These are phyloP conservation scores for Drosophila leonis DNA, from an alignment of 2,888 invertebrate genomes.

Conservation along the genomic window DNA sequence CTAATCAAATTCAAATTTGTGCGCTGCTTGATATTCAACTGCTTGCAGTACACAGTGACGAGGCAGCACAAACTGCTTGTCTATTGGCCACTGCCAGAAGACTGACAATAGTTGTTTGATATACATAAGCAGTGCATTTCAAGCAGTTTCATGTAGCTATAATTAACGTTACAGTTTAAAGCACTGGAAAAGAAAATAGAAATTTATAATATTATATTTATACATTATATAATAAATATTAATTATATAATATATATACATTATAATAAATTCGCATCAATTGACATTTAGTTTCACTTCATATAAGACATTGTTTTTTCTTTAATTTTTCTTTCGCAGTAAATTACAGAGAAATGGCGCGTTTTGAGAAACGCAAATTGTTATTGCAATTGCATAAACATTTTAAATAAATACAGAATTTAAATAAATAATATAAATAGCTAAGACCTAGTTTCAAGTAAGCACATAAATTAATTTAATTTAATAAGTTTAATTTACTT, in stretches of 20 bases:
- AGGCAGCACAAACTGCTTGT: slow-evolving; percentile 10
- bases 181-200: background rate
- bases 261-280: background rate
- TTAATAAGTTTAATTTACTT: slow-evolving; percentile 75
- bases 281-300: slow-evolving; percentile 1
- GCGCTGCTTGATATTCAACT: background rate
- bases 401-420: slow-evolving; percentile 71
- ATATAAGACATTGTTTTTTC: slow-evolving; percentile 16
- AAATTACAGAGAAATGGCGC: slow-evolving; percentile 42
- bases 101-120: background rate
- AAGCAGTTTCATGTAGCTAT: background rate
- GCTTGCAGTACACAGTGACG: background rate
- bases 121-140: rapidly evolving
- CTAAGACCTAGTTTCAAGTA: slow-evolving; percentile 64
- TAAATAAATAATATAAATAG: slow-evolving; percentile 80
- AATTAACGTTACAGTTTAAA: background rate
- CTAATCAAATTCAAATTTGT: background rate
- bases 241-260: background rate
- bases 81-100: rapidly evolving
- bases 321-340: slow-evolving; percentile 33
- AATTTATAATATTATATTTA: background rate
- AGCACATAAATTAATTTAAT: slow-evolving; percentile 81
- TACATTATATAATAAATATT: no score
- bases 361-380: slow-evolving; percentile 28
- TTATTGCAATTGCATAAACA: slow-evolving; percentile 21